Conservation (phyloP, 35 echinoderm and acorn worm species). For the Nesometra sesokonis region DNA sequence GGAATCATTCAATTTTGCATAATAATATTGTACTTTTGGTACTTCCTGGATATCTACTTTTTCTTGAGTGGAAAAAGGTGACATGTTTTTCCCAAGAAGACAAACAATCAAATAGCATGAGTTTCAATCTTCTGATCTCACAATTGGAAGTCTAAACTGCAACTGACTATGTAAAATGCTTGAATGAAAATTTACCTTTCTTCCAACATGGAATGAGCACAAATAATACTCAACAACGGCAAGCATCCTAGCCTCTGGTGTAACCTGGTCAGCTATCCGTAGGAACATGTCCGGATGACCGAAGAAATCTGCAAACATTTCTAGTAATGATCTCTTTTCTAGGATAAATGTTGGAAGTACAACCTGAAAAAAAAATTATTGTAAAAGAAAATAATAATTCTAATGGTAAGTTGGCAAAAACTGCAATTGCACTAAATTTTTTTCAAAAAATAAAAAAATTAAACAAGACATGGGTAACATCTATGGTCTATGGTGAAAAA, state of each 20-base stretch:
- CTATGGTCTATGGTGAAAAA: no score
- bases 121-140: not conserved
- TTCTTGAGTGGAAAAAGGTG: no score
- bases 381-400: no score
- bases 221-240: conserved; percentile 94
- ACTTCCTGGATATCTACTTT: no score
- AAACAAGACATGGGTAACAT: no score
- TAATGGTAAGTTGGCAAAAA: not conserved
- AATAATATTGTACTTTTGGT: no score
- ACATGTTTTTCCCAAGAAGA: no score
- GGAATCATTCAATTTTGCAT: no score
- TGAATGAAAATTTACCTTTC: conserved; percentile 61
- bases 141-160: no score
- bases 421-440: no score
- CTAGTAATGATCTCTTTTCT: conserved; percentile 83
- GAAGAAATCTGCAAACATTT: conserved; percentile 97
- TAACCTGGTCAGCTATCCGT: conserved; percentile 70
- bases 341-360: conserved; percentile 93
- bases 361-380: conserved; percentile 33
- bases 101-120: not conserved
- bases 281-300: conserved; percentile 76
- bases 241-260: conserved; percentile 78
- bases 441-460: no score
- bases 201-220: conserved; percentile 89
- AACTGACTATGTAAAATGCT: no score